These are phyloP conservation scores for Ypsolopha scabrella DNA, from an alignment of 2,888 invertebrate species.

Conservation along the genomic window DNA sequence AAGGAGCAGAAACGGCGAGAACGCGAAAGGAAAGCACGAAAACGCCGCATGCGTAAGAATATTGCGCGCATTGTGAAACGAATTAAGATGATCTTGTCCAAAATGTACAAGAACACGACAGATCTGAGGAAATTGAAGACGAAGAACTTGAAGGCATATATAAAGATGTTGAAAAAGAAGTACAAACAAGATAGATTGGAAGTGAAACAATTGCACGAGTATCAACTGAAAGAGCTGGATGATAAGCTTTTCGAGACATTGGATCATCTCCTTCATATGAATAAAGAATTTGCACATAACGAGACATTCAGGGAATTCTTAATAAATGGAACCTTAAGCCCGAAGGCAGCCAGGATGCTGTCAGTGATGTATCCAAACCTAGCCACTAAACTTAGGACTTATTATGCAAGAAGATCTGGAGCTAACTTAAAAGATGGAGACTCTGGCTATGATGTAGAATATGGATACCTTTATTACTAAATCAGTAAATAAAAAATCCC, in stretches of 20 bases:
- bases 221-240: constrained; percentile 35
- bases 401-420: too few relatives aligned
- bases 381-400: not conserved
- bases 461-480: constrained; percentile 43
- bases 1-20: constrained; percentile 20
- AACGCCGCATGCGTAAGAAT: constrained; percentile 33
- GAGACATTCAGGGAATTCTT: constrained; percentile 40
- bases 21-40: constrained; percentile 25
- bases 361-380: constrained; percentile 41
- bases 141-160: constrained; percentile 40
- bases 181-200: constrained; percentile 39
- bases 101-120: constrained; percentile 36
- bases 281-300: constrained; percentile 33
- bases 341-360: constrained; percentile 24
- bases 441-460: constrained; percentile 45
- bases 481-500: not conserved
- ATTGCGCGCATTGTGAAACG: constrained; percentile 37
- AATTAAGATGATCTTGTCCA: constrained; percentile 36
- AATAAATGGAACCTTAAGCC: constrained; percentile 34
- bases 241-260: constrained; percentile 22
- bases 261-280: constrained; percentile 27
- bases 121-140: constrained; percentile 36
- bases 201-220: constrained; percentile 37
- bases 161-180: constrained; percentile 37
- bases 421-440: constrained; percentile 13